Evolutionary conservation across 1,140 invertebrate species (phyloP).

Genomic region (Zophobas atratus): DNA sequence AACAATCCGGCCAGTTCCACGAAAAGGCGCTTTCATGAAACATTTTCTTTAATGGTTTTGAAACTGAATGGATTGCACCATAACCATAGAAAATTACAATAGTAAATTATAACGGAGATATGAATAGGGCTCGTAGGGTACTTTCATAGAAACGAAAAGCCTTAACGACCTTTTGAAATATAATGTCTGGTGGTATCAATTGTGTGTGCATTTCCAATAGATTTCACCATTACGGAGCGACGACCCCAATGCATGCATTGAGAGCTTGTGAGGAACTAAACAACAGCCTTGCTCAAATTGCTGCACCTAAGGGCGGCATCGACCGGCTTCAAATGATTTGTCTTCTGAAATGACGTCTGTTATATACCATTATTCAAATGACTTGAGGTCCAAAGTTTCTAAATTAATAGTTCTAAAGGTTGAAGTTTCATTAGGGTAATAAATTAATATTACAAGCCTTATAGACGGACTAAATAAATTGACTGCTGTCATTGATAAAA

Average conservation of each 20-base stretch:
- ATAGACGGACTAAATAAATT: constrained; percentile 1
- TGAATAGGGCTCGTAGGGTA: constrained; percentile 28
- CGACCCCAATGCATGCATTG: constrained; percentile 13
- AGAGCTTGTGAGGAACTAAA: constrained; percentile 9
- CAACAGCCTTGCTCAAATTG: constrained; percentile 7
- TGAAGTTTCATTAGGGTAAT: constrained; percentile 31
- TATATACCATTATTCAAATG: constrained; percentile 32
- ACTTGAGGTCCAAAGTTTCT: constrained; percentile 3
- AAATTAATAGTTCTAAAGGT: constrained; percentile 37
- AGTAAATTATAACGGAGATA: constrained; percentile 35
- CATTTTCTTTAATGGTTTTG: background rate
- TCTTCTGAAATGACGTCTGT: constrained; percentile 22
- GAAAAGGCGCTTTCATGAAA: constrained; percentile 14
- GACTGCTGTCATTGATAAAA: constrained; percentile 11
- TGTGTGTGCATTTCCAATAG: constrained; percentile 42
- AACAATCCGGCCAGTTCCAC: background rate
- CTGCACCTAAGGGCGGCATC: constrained; percentile 37
- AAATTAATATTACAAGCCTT: constrained; percentile 39
- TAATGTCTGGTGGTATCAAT: constrained; percentile 43
- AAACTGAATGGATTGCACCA: constrained; percentile 22
- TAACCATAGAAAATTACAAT: constrained; percentile 42
- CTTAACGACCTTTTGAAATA: constrained; percentile 43
- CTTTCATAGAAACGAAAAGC: constrained; percentile 33
- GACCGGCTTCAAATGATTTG: constrained; percentile 35
- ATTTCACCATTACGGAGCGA: constrained; percentile 35